Percentiles rank a stretch among this genome's conserved stretches.
Conservation (phyloP, 2,888 invertebrate species). For the Drepanosiphum platanoidis region DNA sequence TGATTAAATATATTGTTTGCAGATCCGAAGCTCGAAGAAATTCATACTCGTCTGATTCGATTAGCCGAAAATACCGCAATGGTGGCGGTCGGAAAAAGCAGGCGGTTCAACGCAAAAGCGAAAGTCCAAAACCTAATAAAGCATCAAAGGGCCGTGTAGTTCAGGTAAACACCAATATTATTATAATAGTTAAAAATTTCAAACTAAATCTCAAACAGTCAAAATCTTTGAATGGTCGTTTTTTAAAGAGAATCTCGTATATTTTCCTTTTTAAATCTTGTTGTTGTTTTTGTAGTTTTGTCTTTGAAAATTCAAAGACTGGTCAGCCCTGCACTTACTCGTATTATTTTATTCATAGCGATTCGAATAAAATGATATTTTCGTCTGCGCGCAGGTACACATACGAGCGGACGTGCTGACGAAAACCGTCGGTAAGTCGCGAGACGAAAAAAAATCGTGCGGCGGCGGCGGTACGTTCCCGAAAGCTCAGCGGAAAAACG, state of each 20-base stretch:
- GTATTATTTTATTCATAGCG: too few relatives aligned
- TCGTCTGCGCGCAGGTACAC: conserved; percentile 55
- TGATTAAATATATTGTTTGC: background rate
- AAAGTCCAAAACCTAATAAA: conserved; percentile 28
- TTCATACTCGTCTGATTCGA: conserved; percentile 54
- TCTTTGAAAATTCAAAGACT: background rate
- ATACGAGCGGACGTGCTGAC: conserved; percentile 62
- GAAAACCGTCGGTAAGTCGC: conserved; percentile 52
- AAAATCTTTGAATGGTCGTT: background rate
- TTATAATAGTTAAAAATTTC: too few relatives aligned
- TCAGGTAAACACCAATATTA: conserved; percentile 22
- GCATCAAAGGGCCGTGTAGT: conserved; percentile 25
- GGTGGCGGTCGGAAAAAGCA: conserved; percentile 31
- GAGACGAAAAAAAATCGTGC: conserved; percentile 3
- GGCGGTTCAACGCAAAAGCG: background rate
- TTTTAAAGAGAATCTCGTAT: too few relatives aligned
- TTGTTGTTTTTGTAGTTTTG: background rate
- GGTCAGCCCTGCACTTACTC: background rate
- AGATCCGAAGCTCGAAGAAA: conserved; percentile 48
- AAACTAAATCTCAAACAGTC: background rate
- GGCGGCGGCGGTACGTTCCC: background rate
- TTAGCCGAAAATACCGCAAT: conserved; percentile 40
- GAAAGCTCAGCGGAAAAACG: conserved; percentile 32
- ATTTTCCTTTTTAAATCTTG: too few relatives aligned
- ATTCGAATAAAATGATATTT: too few relatives aligned